Conservation (phyloP, 2,888 invertebrate genomes). For the Trachelus iudaicus region DNA sequence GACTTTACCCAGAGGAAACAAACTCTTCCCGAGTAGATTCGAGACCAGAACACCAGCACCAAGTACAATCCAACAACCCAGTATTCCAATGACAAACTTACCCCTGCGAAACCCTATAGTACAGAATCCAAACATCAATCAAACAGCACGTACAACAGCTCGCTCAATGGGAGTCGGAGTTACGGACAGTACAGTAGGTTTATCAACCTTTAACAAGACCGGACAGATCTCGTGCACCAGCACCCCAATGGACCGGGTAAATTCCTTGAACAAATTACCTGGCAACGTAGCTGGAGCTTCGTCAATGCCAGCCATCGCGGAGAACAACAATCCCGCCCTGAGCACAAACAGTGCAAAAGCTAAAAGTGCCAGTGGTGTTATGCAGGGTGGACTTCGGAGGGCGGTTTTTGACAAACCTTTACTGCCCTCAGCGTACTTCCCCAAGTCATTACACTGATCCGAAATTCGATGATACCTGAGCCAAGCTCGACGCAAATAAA, state of each 20-base stretch:
- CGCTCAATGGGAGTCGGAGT: constrained; percentile 54
- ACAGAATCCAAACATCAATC: constrained; percentile 58
- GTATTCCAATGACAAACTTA: constrained; percentile 42
- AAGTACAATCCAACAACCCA: constrained; percentile 36
- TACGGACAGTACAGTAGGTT: constrained; percentile 46
- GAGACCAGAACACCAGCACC: constrained; percentile 53
- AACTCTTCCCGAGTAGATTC: constrained; percentile 52
- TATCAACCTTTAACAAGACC: constrained; percentile 52
- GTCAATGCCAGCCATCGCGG: constrained; percentile 45
- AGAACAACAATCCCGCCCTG: constrained; percentile 53
- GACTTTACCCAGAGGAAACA: constrained; percentile 57
- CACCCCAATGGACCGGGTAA: constrained; percentile 60
- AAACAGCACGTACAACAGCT: constrained; percentile 49
- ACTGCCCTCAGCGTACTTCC: constrained; percentile 60
- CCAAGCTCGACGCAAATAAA: neutral
- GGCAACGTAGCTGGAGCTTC: constrained; percentile 40
- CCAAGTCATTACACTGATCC: constrained; percentile 54
- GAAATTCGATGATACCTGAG: neutral
- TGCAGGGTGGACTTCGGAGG: constrained; percentile 58
- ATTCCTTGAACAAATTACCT: constrained; percentile 46
- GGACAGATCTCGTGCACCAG: constrained; percentile 61
- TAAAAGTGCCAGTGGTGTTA: constrained; percentile 46
- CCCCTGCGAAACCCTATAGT: constrained; percentile 54
- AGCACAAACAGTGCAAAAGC: constrained; percentile 49
- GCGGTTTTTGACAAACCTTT: constrained; percentile 57